Conservation (phyloP, 2,113 vertebrate species). For the Callopanchax toddi region DNA sequence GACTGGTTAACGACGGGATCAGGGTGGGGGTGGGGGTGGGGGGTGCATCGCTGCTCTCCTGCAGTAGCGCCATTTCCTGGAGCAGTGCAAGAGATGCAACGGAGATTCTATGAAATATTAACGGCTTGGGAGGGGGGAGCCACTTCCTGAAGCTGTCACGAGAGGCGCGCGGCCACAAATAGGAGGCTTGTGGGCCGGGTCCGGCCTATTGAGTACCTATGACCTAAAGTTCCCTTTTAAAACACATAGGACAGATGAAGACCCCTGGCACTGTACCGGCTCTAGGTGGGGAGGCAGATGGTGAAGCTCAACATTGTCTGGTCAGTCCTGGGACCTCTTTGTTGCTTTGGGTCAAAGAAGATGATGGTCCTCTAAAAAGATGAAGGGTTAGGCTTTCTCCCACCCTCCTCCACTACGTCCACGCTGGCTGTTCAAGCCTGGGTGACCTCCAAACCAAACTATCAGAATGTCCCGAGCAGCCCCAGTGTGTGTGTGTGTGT, state of each 20-base stretch:
- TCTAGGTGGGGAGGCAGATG: constrained; percentile 29
- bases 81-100: no score
- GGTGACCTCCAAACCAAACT: constrained; percentile 79
- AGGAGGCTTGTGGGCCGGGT: no score
- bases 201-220: no score
- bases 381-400: constrained; percentile 35
- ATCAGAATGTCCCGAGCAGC: constrained; percentile 67
- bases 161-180: no score
- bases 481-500: constrained; percentile 18
- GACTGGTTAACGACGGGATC: no score
- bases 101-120: no score
- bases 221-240: no score
- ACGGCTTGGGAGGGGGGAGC: no score
- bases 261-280: constrained; percentile 13
- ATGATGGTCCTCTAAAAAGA: constrained; percentile 38
- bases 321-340: constrained; percentile 32
- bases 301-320: constrained; percentile 22
- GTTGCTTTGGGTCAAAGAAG: constrained; percentile 43
- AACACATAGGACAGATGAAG: constrained; percentile 3
- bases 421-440: constrained; percentile 32
- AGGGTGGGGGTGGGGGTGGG: no score
- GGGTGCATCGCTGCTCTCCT: no score
- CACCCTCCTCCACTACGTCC: constrained; percentile 12
- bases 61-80: no score
- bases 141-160: no score